phyloP scores from a whole-genome alignment of 2,888 invertebrate species.

The Agonopterix heracliana region DNA sequence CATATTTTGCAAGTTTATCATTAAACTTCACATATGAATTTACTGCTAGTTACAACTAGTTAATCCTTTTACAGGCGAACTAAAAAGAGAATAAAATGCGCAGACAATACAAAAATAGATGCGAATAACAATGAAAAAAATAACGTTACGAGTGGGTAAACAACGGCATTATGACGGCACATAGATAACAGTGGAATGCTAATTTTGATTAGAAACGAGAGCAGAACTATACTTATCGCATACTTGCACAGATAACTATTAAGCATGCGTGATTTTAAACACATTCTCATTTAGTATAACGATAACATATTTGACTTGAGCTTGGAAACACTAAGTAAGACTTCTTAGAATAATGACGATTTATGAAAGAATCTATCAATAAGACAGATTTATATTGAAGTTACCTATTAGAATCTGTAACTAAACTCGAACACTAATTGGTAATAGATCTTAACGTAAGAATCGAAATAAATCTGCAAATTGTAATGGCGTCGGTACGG shows the following conservation, averaged over 20 bases:
- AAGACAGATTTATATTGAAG: neutral
- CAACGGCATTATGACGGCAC: conserved; percentile 46
- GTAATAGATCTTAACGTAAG: conserved; percentile 10
- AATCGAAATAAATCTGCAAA: conserved; percentile 45
- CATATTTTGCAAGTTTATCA: conserved; percentile 42
- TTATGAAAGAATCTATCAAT: neutral
- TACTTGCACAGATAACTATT: conserved; percentile 57
- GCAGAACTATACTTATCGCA: conserved; percentile 55
- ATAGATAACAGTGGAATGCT: conserved; percentile 65
- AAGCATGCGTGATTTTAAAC: conserved; percentile 54
- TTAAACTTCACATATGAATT: conserved; percentile 20
- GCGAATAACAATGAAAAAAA: conserved; percentile 35
- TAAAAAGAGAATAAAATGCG: conserved; percentile 11
- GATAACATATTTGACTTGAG: conserved; percentile 15
- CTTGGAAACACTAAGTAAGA: no score
- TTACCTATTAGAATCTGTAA: no score
- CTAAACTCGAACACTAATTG: no score
- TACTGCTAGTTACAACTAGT: neutral
- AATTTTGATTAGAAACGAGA: conserved; percentile 69
- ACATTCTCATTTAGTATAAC: conserved; percentile 34
- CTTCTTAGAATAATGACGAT: no score
- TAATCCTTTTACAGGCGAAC: conserved; percentile 3
- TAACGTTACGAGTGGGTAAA: conserved; percentile 40
- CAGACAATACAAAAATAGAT: conserved; percentile 17
- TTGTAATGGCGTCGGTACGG: conserved; percentile 26